Conservation (phyloP, 2,113 vertebrate species). For the Alouatta palliata region DNA sequence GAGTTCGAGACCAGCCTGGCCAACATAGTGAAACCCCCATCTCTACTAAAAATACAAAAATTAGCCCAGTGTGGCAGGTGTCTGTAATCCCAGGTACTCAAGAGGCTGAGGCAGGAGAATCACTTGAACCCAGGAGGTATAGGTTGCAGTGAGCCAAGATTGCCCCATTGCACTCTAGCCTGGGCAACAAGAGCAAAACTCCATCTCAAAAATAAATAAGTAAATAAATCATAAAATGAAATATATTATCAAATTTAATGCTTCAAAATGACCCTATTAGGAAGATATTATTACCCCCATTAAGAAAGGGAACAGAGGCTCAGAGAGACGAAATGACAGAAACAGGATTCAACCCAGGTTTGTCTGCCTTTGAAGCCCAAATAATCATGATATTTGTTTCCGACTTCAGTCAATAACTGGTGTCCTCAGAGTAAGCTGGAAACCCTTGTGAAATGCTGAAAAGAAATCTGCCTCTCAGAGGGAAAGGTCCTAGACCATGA, state of each 20-base stretch:
- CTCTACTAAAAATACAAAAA: too few relatives aligned
- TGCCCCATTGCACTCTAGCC: too few relatives aligned
- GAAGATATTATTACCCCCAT: slow-evolving; percentile 7
- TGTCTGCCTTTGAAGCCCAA: background rate
- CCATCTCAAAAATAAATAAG: too few relatives aligned
- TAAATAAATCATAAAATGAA: too few relatives aligned
- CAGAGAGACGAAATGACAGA: slow-evolving; percentile 15
- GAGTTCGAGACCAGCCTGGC: too few relatives aligned
- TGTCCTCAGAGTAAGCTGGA: slow-evolving; percentile 11
- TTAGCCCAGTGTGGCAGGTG: too few relatives aligned
- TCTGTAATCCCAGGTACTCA: too few relatives aligned
- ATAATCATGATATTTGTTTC: slow-evolving; percentile 1
- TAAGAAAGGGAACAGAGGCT: background rate
- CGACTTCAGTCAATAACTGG: slow-evolving; percentile 5
- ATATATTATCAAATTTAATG: slow-evolving; percentile 35
- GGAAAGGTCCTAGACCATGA: background rate
- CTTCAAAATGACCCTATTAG: slow-evolving; percentile 52
- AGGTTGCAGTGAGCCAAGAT: too few relatives aligned
- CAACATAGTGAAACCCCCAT: too few relatives aligned
- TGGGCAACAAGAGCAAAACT: too few relatives aligned
- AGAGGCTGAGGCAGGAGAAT: too few relatives aligned
- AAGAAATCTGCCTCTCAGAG: background rate
- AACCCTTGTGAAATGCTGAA: background rate
- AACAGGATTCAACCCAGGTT: background rate
- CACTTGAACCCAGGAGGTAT: too few relatives aligned